A percentile compares a stretch with the other conserved stretches of the same genome.
These are phyloP conservation scores for Euwallacea similis DNA, from an alignment of 1,140 invertebrate genomes.

Conservation along the genomic window DNA sequence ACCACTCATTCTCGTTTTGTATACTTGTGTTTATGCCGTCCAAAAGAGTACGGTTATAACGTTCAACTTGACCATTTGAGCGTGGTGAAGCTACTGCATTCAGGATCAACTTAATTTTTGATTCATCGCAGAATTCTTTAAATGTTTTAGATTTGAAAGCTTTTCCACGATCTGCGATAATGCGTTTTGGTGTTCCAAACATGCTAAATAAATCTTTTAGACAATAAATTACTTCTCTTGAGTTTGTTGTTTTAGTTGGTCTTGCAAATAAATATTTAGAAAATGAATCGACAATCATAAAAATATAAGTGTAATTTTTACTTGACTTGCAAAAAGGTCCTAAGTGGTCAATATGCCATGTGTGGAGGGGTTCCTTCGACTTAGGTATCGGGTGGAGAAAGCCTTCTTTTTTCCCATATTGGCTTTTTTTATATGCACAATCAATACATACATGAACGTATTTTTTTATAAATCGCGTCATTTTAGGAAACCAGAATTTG, in stretches of 20 bases:
- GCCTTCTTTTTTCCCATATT: slow-evolving; percentile 19
- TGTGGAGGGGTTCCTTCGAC: not conserved
- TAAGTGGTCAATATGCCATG: slow-evolving; percentile 14
- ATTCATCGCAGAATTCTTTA: not conserved
- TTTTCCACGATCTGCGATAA: slow-evolving; percentile 11
- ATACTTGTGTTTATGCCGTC: no score
- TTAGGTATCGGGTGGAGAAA: slow-evolving; percentile 7
- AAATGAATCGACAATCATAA: slow-evolving; percentile 17
- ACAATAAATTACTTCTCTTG: slow-evolving; percentile 8
- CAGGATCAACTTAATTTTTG: not conserved
- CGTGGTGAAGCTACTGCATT: slow-evolving; percentile 5
- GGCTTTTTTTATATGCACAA: slow-evolving; percentile 18
- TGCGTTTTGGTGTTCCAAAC: not conserved
- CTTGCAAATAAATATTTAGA: slow-evolving; percentile 14
- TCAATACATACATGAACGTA: slow-evolving; percentile 20
- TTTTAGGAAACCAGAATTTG: slow-evolving; percentile 27
- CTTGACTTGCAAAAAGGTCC: not conserved
- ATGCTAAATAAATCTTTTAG: slow-evolving; percentile 7
- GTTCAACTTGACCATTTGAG: no score
- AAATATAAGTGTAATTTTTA: slow-evolving; percentile 1
- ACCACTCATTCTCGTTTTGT: no score
- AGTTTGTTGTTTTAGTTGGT: slow-evolving; percentile 16
- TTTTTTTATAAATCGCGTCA: slow-evolving; percentile 31
- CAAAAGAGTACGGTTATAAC: no score
- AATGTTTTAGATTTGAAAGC: slow-evolving; percentile 3